Evolutionary conservation across 2,797 vertebrate species (phyloP), one percentile per base, ranked within the genome.

Genomic region (Danio aesculapii): DNA sequence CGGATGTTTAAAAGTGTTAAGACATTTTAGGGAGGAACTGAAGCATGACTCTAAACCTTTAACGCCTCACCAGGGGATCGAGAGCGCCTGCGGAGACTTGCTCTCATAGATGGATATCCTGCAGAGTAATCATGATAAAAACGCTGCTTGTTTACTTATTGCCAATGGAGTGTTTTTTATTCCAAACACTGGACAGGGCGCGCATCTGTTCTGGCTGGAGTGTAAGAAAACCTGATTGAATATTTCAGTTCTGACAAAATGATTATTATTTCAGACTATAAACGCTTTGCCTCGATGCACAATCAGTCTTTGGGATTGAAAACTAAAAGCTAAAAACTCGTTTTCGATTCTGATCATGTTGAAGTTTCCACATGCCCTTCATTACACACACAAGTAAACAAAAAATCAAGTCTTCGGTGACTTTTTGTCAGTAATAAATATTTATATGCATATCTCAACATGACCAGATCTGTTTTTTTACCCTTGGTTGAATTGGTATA

Each of bases 91-190:
- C 4, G 0, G 57, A 61, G 66, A 14, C 14, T 55, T 39, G 14
- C 43, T n/a, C 19, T 68, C 63, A 62, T 30, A 78, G 44, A 59
- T 39, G 12, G 19, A 59, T 49, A 17, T 41, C 43, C 21, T 58
- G 11, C 21, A 8, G 52, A 50, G 44, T 69, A 69, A 61, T 61
- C 30, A 2, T 7, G 12, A 69, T 59, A 69, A 70, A 70, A 61
- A 78, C 1, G 0, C 19, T 0, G 46, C 39, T 62, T 79, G 57
- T 53, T 79, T 44, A 62, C n/a, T 79, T 61, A 30, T 79, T 71
- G 30, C 41, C 30, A 71, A n/a, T 53, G 2, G 16, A 16, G 6
- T 70, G 11, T 39, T 79, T 79, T 77, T 71, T n/a, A 12, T 16
- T 70, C 10, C 13, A 50, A 52, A 63, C 30, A 43, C 46, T 43